phyloP scores from a whole-genome alignment of 1,140 invertebrate species.

The Elysia chlorotica region DNA sequence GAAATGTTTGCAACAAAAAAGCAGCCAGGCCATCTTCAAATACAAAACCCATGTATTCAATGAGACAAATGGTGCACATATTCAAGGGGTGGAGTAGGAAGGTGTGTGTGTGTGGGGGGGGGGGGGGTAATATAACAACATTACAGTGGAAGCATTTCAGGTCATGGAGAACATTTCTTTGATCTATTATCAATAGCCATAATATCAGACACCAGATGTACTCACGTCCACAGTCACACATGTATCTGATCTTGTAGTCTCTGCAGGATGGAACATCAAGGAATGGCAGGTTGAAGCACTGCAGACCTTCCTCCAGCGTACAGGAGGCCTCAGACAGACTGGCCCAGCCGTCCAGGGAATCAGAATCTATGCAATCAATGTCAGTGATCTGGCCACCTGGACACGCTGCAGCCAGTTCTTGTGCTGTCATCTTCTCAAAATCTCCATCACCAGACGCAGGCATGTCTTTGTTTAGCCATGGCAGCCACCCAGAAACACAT shows the following conservation, averaged over 20 bases:
- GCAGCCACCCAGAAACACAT: too few relatives aligned
- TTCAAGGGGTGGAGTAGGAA: too few relatives aligned
- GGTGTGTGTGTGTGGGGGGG: too few relatives aligned
- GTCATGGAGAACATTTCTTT: too few relatives aligned
- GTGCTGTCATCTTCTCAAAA: conserved; percentile 36
- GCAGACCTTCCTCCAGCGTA: conserved; percentile 25
- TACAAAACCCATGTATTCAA: not conserved
- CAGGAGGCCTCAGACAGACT: conserved; percentile 27
- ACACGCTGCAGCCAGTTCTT: conserved; percentile 34
- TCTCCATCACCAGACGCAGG: too few relatives aligned
- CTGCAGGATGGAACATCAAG: conserved; percentile 32
- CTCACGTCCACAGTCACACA: too few relatives aligned
- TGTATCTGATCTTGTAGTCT: conserved; percentile 57
- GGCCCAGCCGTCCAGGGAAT: conserved; percentile 19
- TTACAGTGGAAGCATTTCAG: too few relatives aligned
- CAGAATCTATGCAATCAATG: conserved; percentile 29
- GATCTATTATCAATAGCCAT: too few relatives aligned
- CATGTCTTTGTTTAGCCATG: too few relatives aligned
- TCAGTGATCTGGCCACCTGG: conserved; percentile 24
- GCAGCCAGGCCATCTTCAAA: not conserved
- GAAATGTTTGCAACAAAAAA: not conserved
- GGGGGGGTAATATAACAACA: too few relatives aligned
- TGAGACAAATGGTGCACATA: too few relatives aligned
- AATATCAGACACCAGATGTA: too few relatives aligned
- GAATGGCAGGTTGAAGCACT: conserved; percentile 18